Evolutionary conservation across 2,113 vertebrate species (phyloP).

Genomic region (Trematomus loennbergii): DNA sequence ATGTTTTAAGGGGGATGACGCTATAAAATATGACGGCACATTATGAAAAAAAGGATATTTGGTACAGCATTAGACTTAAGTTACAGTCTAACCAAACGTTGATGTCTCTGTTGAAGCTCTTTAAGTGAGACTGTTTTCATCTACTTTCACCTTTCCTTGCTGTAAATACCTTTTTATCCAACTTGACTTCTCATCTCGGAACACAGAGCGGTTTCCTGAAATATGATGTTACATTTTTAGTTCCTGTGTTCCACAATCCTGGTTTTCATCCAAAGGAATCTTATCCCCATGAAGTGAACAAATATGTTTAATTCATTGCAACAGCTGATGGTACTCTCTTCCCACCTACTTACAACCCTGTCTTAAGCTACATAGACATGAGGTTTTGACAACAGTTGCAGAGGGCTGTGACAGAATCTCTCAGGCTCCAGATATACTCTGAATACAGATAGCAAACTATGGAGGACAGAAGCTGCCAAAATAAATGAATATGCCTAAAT

Average conservation of each 20-base stretch:
- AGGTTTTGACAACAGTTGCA: constrained; percentile 47
- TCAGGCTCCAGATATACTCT: constrained; percentile 26
- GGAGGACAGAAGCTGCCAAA: too few species aligned
- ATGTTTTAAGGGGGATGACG: too few species aligned
- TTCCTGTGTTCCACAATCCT: background rate
- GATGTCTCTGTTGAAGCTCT: background rate
- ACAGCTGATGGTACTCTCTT: constrained; percentile 50
- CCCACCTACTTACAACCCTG: constrained; percentile 42
- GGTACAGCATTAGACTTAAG: too few species aligned
- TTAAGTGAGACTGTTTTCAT: background rate
- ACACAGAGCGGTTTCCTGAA: background rate
- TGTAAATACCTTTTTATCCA: background rate
- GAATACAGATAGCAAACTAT: constrained; percentile 16
- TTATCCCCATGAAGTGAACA: constrained; percentile 30
- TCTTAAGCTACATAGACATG: constrained; percentile 35
- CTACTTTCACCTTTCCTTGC: background rate
- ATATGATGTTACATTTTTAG: background rate
- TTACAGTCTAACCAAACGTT: too few species aligned
- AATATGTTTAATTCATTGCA: constrained; percentile 54
- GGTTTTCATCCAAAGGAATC: constrained; percentile 30
- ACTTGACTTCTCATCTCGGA: background rate
- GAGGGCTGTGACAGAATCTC: constrained; percentile 40
- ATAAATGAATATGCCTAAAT: too few species aligned
- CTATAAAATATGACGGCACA: too few species aligned
- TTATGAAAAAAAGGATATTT: too few species aligned